Evolutionary conservation across 2,113 vertebrate species (phyloP).

Genomic region (Edolisoma coerulescens): DNA sequence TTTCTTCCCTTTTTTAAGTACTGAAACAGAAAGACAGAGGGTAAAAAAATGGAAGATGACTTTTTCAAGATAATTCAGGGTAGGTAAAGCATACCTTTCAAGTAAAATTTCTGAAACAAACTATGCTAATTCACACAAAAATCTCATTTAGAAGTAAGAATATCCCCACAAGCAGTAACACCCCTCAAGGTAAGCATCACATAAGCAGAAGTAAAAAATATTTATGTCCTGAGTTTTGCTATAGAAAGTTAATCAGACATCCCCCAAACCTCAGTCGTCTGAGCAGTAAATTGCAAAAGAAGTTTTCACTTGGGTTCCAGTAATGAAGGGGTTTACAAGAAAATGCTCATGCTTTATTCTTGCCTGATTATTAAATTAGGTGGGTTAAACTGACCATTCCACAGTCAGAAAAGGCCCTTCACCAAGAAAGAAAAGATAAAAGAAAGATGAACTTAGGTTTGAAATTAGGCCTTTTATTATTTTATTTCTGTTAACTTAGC

Average conservation of each 20-base stretch:
- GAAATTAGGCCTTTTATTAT: background rate
- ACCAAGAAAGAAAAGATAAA: background rate
- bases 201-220: background rate
- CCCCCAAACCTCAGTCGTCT: background rate
- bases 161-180: background rate
- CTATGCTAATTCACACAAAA: background rate
- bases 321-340: background rate
- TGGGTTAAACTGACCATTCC: fast-evolving
- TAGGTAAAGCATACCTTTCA: background rate
- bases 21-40: background rate
- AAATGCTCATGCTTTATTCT: background rate
- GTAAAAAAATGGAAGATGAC: background rate
- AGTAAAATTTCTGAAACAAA: background rate
- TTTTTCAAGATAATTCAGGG: background rate
- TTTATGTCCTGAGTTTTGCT: background rate
- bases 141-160: background rate
- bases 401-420: background rate
- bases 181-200: background rate
- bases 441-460: background rate
- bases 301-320: background rate
- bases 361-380: background rate
- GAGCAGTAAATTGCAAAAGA: background rate
- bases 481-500: background rate
- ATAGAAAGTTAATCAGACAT: background rate
- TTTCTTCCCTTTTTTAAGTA: background rate